Conservation (phyloP, 2,113 vertebrate species). For the Tetraodon nigroviridis region DNA sequence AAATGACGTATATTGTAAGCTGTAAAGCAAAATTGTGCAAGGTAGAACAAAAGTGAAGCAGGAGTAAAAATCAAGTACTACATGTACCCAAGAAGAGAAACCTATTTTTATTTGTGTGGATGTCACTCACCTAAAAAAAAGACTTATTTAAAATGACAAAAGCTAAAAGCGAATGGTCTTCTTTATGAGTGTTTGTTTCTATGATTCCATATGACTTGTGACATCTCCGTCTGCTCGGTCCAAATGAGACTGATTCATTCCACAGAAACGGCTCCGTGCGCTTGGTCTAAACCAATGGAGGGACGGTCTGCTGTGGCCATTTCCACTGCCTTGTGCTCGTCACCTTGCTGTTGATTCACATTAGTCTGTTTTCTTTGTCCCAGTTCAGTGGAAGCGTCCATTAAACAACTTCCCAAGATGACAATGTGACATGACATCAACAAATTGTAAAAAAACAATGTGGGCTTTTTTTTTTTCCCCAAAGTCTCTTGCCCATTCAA, state of each 20-base stretch:
- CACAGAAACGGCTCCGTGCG: constrained; percentile 33
- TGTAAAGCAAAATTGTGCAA: too few species aligned
- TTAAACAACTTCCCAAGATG: constrained; percentile 55
- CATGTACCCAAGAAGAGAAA: not conserved
- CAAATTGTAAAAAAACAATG: constrained; percentile 66
- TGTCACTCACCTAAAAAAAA: constrained; percentile 16
- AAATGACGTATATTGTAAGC: too few species aligned
- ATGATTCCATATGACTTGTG: constrained; percentile 58
- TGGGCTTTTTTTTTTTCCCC: not conserved
- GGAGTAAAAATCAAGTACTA: too few species aligned
- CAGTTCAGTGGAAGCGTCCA: constrained; percentile 45
- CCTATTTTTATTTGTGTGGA: constrained; percentile 18
- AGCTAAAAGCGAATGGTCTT: constrained; percentile 42
- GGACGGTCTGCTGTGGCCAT: constrained; percentile 20
- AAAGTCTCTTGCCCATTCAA: constrained; percentile 17
- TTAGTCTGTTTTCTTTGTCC: constrained; percentile 42
- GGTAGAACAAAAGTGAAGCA: too few species aligned
- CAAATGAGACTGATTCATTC: constrained; percentile 59
- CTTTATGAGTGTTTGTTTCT: constrained; percentile 44
- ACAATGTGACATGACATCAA: constrained; percentile 59
- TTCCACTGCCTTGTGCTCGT: constrained; percentile 28
- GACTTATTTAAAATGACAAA: constrained; percentile 46
- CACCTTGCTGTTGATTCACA: constrained; percentile 56
- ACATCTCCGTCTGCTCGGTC: constrained; percentile 56
- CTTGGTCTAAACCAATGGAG: constrained; percentile 19